Percentiles rank a stretch among this genome's conserved stretches.
Evolutionary conservation across 2,888 invertebrate species (phyloP).

Genomic region (Erannis defoliaria): DNA sequence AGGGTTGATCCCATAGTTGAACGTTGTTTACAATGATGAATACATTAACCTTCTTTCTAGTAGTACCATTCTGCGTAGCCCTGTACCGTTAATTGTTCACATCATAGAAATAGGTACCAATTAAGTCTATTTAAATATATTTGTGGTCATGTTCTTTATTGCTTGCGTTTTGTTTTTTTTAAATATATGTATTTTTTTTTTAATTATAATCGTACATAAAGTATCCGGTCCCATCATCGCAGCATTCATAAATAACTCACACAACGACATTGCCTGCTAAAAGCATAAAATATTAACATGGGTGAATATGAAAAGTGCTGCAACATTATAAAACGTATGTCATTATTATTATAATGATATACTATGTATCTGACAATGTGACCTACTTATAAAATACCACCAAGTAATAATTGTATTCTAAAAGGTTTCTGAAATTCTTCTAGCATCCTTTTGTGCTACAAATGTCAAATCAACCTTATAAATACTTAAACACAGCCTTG

Average conservation of each 20-base stretch:
- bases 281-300: not conserved
- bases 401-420: not conserved
- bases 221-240: constrained; percentile 44
- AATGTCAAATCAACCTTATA: constrained; percentile 11
- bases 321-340: not conserved
- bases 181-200: constrained; percentile 6
- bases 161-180: constrained; percentile 21
- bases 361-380: not conserved
- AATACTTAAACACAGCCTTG: constrained; percentile 16
- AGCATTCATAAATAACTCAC: constrained; percentile 30
- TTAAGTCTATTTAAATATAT: constrained; percentile 9
- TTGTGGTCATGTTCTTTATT: not conserved
- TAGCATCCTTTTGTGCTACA: constrained; percentile 10
- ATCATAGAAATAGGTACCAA: too few relatives aligned
- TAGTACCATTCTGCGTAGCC: too few relatives aligned
- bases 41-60: too few relatives aligned
- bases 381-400: not conserved
- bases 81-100: too few relatives aligned
- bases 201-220: constrained; percentile 43
- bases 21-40: too few relatives aligned
- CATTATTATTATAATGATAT: not conserved
- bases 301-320: not conserved
- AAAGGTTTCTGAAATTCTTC: constrained; percentile 3
- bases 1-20: too few relatives aligned
- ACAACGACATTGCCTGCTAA: constrained; percentile 16